Base-by-base conservation (phyloP, 2,888 invertebrate genomes). In the Petrolisthes cinctipes region DNA sequence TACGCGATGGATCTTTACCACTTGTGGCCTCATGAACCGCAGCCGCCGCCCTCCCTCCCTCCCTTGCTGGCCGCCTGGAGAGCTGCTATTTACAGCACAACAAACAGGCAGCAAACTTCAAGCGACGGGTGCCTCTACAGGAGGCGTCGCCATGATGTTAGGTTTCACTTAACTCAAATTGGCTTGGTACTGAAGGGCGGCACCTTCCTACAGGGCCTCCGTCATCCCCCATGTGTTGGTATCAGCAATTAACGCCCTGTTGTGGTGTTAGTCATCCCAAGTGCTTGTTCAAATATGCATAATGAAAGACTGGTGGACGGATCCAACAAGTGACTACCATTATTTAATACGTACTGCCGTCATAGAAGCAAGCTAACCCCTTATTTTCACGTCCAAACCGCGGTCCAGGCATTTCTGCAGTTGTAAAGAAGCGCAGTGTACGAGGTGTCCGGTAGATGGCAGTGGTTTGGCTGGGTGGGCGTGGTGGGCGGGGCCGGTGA, bases 361-460 rank as follows among this genome's bases (percentile, higher is more conserved):
- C 89, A 87, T 82, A 85, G 89, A 75, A 82, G 89, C 86, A 82
- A 86, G 85, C 87, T 87, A 89, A 86, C 89, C 89, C 87, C 84
- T 87, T 89, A 89, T 89, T 89, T 89, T 89, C 89, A 89, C 89
- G 89, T 89, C 89, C 82, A 89, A 87, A 89, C 89, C 76, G 85
- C 87, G 89, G 89, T 87, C 85, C 86, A 83, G 87, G 86, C 87
- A 89, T 89, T 89, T 89, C 89, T 89, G 89, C 89, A 87, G 87
- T 89, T 89, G 89, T 89, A 87, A 89, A 89, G 89, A 89, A 87
- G 86, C 76, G 66, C 85, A 85, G 86, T 86, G 85, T 87, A 66
- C 81, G 78, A 82, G 82, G 87, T 82, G 85, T 82, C 89, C 89
- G 86, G 83, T 87, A 89, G 89, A 89, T 89, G 89, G 89, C 89